These are phyloP conservation scores for Sebastes diaconus DNA, from an alignment of 2,797 vertebrate species.

Conservation along the genomic window DNA sequence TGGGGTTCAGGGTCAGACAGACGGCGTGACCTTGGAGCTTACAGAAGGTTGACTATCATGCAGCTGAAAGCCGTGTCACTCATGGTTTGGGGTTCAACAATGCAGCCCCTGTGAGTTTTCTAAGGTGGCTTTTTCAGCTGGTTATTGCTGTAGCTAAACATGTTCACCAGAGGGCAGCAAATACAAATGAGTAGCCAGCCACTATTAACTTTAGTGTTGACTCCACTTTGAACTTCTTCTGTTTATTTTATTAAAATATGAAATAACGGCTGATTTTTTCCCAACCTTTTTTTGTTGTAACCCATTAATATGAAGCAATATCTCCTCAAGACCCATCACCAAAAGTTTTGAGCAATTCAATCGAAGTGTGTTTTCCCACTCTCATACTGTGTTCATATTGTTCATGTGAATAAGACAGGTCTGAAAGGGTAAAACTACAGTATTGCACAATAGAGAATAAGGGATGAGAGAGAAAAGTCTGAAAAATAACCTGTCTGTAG, in stretches of 20 bases:
- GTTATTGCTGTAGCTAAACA: not conserved
- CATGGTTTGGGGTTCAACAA: not conserved
- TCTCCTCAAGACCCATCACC: not conserved
- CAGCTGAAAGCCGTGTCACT: not conserved
- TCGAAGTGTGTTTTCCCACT: not conserved
- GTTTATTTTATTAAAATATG: not conserved
- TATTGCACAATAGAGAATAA: not conserved
- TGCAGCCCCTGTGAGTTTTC: not conserved
- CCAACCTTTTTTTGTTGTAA: not conserved
- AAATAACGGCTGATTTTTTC: not conserved
- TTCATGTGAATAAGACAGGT: not conserved
- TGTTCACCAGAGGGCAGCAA: conserved; percentile 39
- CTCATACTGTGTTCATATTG: not conserved
- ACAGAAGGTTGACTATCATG: not conserved
- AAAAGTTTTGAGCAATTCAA: not conserved
- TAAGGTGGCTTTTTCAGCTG: not conserved
- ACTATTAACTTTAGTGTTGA: not conserved
- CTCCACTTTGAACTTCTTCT: not conserved
- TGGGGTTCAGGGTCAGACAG: not conserved
- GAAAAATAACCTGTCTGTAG: not conserved
- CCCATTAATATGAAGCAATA: not conserved
- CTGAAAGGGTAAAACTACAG: not conserved
- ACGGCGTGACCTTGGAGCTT: not conserved
- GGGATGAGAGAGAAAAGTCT: not conserved
- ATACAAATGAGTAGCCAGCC: not conserved